These are phyloP conservation scores for Chrysemys picta DNA, from an alignment of 2,113 vertebrate species.

Conservation along the genomic window DNA sequence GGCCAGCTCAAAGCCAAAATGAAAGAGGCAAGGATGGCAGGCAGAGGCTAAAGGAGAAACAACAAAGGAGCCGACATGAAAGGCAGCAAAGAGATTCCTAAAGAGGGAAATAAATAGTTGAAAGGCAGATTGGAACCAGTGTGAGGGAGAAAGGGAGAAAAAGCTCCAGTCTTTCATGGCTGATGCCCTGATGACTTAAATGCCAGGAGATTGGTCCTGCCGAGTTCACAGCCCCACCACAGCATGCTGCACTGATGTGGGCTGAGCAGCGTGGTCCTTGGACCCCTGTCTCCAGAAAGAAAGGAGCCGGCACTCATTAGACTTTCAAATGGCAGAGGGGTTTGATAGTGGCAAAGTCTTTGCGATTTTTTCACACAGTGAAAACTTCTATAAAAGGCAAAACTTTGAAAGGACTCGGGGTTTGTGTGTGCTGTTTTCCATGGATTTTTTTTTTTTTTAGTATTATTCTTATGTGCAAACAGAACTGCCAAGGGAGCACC, in stretches of 20 bases:
- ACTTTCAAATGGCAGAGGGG: neutral
- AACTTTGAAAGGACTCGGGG: neutral
- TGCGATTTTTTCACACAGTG: neutral
- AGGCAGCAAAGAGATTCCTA: neutral
- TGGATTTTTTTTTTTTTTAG: conserved; percentile 15
- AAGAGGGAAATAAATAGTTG: neutral
- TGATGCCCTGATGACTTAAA: neutral
- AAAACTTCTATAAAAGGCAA: conserved; percentile 2
- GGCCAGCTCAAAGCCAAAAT: conserved; percentile 6
- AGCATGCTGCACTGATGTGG: accelerated
- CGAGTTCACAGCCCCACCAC: neutral
- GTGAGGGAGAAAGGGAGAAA: neutral
- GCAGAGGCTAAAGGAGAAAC: neutral
- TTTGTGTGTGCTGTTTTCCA: neutral
- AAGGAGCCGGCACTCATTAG: neutral
- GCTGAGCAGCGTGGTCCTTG: neutral
- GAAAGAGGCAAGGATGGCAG: accelerated
- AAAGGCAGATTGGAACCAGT: neutral
- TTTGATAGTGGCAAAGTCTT: neutral
- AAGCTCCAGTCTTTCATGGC: accelerated
- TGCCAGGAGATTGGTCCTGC: neutral
- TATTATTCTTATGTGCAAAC: conserved; percentile 50
- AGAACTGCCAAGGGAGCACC: neutral
- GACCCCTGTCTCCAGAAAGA: neutral
- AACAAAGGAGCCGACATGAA: conserved; percentile 13